Evolutionary conservation across 2,113 vertebrate genomes (phyloP), one percentile per base, ranked within the genome.

Genomic region (Globicephala melas): DNA sequence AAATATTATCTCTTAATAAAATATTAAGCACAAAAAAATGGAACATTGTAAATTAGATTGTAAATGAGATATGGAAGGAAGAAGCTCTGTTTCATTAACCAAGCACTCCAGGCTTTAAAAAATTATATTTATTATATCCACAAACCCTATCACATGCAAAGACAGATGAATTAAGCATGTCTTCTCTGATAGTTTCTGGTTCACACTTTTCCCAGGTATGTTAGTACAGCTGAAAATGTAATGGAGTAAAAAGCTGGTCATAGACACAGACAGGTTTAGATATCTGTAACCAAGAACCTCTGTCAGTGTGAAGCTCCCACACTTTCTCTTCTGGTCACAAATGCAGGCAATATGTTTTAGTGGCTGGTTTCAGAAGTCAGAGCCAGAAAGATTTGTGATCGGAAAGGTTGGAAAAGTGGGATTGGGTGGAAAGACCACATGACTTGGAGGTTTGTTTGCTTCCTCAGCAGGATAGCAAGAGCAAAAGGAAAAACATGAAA

Each of bases 1-100:
- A 96, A 97, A 94, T 84, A 73, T 93, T 82, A 60, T 91, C 53
- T 93, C 91, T 94, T 88, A 96, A 96, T 96, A 95, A 97, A 97
- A 91, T 60, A 80, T 86, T 93, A 96, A 96, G 89, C 58, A 97
- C 50, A 97, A 97, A 94, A 94, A 94, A 83, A 58, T 70, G 77
- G 71, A 96, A 83, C 67, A 74, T 86, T 44, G n/a, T 94, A 95
- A 94, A 94, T 97, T 96, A 94, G 67, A 84, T 94, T 89, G 18
- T 91, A 95, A 96, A 96, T 96, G 86, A 95, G n/a, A 76, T 62
- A 84, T 11, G 70, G 82, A 93, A 86, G 84, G 89, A 92, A 95
- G 47, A 96, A 85, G 73, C 3, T n/a, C 95, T 2, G 0, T 96
- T 96, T 96, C 92, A 93, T 96, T 96, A 94, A 85, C 94, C 89